Conservation (phyloP, 2,113 vertebrate genomes). For the Amphiprion percula region DNA sequence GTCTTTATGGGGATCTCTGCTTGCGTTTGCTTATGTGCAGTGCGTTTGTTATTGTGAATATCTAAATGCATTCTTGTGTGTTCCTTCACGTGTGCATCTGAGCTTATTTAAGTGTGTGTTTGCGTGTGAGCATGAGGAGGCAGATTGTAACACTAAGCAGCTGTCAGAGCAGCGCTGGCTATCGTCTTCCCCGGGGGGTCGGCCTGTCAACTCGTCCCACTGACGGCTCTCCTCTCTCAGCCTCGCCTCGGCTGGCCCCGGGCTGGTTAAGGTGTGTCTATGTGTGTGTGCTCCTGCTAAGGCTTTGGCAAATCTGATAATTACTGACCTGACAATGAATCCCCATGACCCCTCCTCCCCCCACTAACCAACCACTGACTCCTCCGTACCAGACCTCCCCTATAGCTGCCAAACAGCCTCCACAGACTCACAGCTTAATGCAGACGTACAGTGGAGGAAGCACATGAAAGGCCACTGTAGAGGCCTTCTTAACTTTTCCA, state of each 20-base stretch:
- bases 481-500: not conserved
- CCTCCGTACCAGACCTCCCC: constrained; percentile 37
- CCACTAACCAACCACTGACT: constrained; percentile 1
- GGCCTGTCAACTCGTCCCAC: constrained; percentile 63
- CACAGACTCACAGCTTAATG: constrained; percentile 2
- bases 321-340: constrained; percentile 72
- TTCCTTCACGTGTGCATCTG: constrained; percentile 8
- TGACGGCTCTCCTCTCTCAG: constrained; percentile 52
- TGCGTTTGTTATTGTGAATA: not conserved
- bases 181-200: constrained; percentile 65
- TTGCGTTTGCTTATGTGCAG: not conserved
- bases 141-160: constrained; percentile 61
- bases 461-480: constrained; percentile 6
- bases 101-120: constrained; percentile 15
- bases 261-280: constrained; percentile 31
- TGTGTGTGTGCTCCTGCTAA: constrained; percentile 37
- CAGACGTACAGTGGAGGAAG: constrained; percentile 23
- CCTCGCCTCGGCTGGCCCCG: constrained; percentile 33
- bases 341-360: constrained; percentile 13
- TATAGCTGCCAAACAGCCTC: not conserved
- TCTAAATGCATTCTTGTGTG: constrained; percentile 9
- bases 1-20: not conserved
- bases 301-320: constrained; percentile 78
- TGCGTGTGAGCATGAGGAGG: constrained; percentile 47
- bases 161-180: constrained; percentile 71